phyloP scores from a whole-genome alignment of 2,113 vertebrate genomes.

The Antechinus stuartii region DNA sequence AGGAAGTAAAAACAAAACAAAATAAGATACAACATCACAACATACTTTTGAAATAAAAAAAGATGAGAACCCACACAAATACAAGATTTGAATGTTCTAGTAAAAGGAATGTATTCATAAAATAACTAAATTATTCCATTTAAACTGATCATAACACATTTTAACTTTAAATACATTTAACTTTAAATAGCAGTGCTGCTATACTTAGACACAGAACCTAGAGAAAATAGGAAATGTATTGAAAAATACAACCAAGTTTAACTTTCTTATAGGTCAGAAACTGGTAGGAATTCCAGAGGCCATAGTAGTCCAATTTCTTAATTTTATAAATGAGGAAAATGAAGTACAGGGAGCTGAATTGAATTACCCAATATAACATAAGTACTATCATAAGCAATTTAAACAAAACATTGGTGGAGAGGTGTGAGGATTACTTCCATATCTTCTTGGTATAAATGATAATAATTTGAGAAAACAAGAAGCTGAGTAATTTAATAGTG shows the following conservation, averaged over 20 bases:
- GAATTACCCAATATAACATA: neutral
- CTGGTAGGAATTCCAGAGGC: neutral
- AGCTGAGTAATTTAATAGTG: neutral
- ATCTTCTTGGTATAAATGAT: neutral
- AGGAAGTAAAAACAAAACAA: neutral
- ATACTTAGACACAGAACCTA: constrained; percentile 2
- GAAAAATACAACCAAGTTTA: neutral
- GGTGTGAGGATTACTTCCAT: neutral
- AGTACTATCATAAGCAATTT: no score
- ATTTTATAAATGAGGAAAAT: neutral
- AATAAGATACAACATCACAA: neutral
- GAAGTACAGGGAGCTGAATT: neutral
- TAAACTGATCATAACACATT: constrained; percentile 18
- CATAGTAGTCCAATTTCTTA: neutral
- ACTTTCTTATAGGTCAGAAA: neutral
- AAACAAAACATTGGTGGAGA: neutral
- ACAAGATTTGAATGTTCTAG: constrained; percentile 26
- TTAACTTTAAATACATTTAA: constrained; percentile 21
- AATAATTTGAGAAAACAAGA: neutral
- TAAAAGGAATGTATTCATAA: neutral
- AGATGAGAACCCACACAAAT: neutral
- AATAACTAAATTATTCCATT: constrained; percentile 27
- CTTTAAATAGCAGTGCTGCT: neutral
- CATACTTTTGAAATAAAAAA: constrained; percentile 28
- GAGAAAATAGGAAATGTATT: neutral